Evolutionary conservation across 92 coral and sea anemone species (phyloP).

Genomic region (Paragorgia papillata): DNA sequence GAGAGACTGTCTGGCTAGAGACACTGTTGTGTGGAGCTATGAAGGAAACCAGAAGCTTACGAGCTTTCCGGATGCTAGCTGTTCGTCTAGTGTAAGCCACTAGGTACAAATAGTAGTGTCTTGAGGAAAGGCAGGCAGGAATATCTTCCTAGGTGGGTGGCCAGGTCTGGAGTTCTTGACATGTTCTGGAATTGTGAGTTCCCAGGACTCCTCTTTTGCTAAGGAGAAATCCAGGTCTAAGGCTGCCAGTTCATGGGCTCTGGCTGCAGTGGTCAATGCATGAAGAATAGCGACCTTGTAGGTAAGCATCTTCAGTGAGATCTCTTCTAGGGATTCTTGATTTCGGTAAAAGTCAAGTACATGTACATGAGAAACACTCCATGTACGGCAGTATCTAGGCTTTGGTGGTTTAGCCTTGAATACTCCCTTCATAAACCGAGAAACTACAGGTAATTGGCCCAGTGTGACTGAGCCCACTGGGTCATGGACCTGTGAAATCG

Average conservation of each 20-base stretch:
- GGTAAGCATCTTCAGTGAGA: conserved; percentile 39
- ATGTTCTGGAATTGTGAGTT: conserved; percentile 49
- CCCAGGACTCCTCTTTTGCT: conserved; percentile 43
- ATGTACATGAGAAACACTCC: conserved; percentile 40
- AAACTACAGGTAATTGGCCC: conserved; percentile 47
- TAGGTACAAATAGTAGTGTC: conserved; percentile 50
- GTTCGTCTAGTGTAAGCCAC: conserved; percentile 42
- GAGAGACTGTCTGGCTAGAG: conserved; percentile 52
- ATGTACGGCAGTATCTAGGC: conserved; percentile 44
- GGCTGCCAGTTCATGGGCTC: conserved; percentile 49
- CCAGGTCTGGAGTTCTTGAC: conserved; percentile 58
- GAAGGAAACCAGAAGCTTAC: conserved; percentile 44
- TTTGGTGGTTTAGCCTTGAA: conserved; percentile 48
- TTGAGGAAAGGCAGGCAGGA: conserved; percentile 35
- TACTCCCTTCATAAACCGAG: conserved; percentile 53
- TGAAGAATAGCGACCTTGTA: not conserved
- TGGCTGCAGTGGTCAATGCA: conserved; percentile 35
- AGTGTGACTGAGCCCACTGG: conserved; percentile 28
- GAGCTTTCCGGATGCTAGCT: conserved; percentile 23
- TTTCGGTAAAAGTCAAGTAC: conserved; percentile 19
- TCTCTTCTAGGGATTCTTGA: conserved; percentile 28
- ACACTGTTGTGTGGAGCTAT: conserved; percentile 37
- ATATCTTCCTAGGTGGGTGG: conserved; percentile 34
- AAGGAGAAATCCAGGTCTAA: conserved; percentile 35
- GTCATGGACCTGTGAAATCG: conserved; percentile 57